Conservation (phyloP, 1,140 invertebrate genomes). For the Meloidogyne hapla region DNA sequence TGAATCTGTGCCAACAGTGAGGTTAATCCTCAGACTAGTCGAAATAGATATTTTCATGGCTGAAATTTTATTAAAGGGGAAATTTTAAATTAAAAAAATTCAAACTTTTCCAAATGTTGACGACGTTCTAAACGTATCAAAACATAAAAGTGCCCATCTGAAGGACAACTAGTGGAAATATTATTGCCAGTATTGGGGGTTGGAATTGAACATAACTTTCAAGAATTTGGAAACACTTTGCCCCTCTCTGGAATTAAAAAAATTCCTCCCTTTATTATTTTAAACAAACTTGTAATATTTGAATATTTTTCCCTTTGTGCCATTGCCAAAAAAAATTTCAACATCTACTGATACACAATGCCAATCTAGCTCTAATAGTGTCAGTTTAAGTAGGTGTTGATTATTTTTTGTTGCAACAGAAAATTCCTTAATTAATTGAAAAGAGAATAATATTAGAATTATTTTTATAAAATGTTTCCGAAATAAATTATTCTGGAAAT, state of each 20-base stretch:
- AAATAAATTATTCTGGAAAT: too few species aligned
- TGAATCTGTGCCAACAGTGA: constrained; percentile 3
- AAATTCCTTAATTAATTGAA: constrained; percentile 22
- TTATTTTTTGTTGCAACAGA: not conserved
- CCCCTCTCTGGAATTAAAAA: constrained; percentile 9
- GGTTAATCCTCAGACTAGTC: not conserved
- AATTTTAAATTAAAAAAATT: too few species aligned
- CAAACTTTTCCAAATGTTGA: constrained; percentile 1
- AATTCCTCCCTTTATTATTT: not conserved
- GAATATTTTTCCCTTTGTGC: constrained; percentile 10
- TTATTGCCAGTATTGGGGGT: constrained; percentile 5
- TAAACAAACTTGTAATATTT: constrained; percentile 29
- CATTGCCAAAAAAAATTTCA: constrained; percentile 25
- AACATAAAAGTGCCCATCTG: constrained; percentile 19
- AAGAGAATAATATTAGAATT: too few species aligned
- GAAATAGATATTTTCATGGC: too few species aligned
- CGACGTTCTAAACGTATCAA: constrained; percentile 18
- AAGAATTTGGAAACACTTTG: not conserved
- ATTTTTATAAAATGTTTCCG: too few species aligned
- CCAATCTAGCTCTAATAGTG: constrained; percentile 20
- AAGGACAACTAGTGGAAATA: not conserved
- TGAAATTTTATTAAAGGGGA: not conserved
- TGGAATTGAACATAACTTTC: constrained; percentile 14
- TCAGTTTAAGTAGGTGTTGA: constrained; percentile 2
- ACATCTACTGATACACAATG: not conserved